Percentiles rank a stretch among this genome's conserved stretches.
phyloP scores from a whole-genome alignment of 2,888 invertebrate species.

The Flexamia atlantica region DNA sequence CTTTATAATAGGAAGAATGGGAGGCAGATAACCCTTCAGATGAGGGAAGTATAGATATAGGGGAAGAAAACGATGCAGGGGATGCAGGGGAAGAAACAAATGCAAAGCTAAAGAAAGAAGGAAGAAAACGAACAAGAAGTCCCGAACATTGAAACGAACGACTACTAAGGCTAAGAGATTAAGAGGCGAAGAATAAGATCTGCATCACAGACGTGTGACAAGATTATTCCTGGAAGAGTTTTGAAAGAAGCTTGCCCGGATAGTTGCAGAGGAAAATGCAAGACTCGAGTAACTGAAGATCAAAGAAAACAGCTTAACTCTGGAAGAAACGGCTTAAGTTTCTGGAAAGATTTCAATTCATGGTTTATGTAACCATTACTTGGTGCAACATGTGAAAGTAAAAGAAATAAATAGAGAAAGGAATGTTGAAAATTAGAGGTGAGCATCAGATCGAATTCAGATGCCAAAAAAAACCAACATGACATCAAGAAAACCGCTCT shows the following conservation, averaged over 20 bases:
- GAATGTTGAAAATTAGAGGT: no score
- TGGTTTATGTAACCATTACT: constrained; percentile 23
- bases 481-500: no score
- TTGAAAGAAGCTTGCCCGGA: constrained; percentile 32
- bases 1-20: constrained; percentile 22
- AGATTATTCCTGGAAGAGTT: background rate
- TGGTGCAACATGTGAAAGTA: constrained; percentile 31
- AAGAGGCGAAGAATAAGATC: constrained; percentile 24
- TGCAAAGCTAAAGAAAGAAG: background rate
- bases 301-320: constrained; percentile 22
- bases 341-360: constrained; percentile 26
- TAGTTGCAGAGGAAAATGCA: constrained; percentile 23
- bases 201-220: background rate
- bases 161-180: constrained; percentile 10
- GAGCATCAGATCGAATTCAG: no score
- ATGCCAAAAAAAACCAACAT: no score
- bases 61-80: background rate
- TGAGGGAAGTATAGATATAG: background rate
- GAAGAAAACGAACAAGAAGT: constrained; percentile 33
- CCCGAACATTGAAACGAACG: constrained; percentile 1
- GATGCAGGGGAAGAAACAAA: constrained; percentile 1
- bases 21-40: background rate
- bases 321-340: no score
- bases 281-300: constrained; percentile 24
- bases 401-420: constrained; percentile 29